These are phyloP conservation scores for Cecidostiba fungosa DNA, from an alignment of 2,888 invertebrate genomes.

Conservation along the genomic window DNA sequence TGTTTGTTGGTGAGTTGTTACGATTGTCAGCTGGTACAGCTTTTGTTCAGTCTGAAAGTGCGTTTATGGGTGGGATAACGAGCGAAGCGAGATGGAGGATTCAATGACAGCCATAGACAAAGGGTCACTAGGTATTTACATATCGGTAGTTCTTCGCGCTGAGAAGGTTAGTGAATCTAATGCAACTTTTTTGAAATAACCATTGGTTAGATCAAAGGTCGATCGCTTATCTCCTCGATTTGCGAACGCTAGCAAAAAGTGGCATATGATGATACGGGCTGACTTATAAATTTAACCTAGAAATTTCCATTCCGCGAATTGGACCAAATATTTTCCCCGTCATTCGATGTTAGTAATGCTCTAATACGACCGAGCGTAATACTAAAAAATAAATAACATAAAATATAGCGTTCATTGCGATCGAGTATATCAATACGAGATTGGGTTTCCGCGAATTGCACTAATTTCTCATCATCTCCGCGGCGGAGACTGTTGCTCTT, in stretches of 20 bases:
- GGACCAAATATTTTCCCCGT: neutral
- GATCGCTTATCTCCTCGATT: neutral
- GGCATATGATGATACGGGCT: no score
- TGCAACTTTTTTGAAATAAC: neutral
- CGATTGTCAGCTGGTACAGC: neutral
- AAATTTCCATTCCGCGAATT: neutral
- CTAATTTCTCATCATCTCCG: no score
- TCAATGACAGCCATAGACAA: no score
- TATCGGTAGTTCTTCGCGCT: no score
- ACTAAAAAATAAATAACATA: no score
- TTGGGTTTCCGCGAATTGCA: no score
- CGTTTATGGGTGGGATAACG: neutral
- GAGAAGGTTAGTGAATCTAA: conserved; percentile 16
- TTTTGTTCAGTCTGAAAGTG: neutral
- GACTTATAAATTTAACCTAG: conserved; percentile 28
- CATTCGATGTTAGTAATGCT: neutral
- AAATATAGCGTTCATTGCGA: neutral
- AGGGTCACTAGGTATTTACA: no score
- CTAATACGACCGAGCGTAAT: no score
- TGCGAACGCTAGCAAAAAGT: neutral
- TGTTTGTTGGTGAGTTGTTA: neutral
- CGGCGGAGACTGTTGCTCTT: neutral
- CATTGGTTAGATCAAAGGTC: neutral
- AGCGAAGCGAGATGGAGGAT: no score
- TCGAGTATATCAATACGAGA: no score